Base-by-base conservation (phyloP, 2,797 vertebrate species). In the Antrozous pallidus region DNA sequence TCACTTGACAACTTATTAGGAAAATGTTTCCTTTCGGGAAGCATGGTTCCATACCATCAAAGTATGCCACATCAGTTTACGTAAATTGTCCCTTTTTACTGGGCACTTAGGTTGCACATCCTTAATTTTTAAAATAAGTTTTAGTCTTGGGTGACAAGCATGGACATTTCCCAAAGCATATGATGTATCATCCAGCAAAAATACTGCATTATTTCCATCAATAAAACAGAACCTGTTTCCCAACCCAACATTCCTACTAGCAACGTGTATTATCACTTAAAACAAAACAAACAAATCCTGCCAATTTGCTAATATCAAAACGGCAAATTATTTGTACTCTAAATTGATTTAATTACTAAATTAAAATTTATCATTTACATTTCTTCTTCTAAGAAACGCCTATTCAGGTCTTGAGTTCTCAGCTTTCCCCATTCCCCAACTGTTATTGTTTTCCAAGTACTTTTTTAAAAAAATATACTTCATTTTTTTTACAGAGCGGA, bases 171-270 rank as follows among this genome's bases (percentile, higher is more conserved):
- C 31, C 69, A 79, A 84, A 96, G 78, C 38, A 63, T 69, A 9
- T 56, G 56, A 73, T 26, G 13, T 54, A 79, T 49, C 49, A 69
- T 28, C 49, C 74, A 49, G 65, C 22, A 73, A 77, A 87, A 56
- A 40, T 7, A 22, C 31, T 51, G 49, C 65, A 38, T 77, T 33
- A 92, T 70, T 86, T 89, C 47, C 61, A 90, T 42, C 20, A 56
- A 78, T 61, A 74, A 90, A 96, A 93, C 9, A 88, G 20, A 84
- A 77, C 6, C 65, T 7, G 24, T 45, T 91, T 84, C 42, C 61
- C n/a, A 31, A 91, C 49, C 61, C n/a, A 26, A 91, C 47, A 51
- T 47, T 51, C 40, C 51, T 7, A 75, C 36, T 45, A 70, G 82
- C 45, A 65, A 71, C 2, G 28, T 18, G 16, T 18, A 31, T 70